Evolutionary conservation across 2,113 vertebrate genomes (phyloP), one percentile per base, ranked within the genome.

Genomic region (Oryzias curvinotus): DNA sequence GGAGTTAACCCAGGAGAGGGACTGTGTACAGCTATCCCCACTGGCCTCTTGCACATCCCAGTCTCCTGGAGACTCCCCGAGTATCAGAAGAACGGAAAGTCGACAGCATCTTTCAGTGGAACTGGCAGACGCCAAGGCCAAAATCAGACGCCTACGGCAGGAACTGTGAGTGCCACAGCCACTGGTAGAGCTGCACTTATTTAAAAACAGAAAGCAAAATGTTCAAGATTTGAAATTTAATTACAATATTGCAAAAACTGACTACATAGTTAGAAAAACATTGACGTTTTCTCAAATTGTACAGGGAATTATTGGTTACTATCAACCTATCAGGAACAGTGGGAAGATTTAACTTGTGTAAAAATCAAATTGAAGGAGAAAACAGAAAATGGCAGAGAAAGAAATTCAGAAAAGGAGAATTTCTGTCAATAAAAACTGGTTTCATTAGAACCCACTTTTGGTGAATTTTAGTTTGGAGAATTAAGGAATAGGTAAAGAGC

Each of bases 61-160:
- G 46, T 97, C 96, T 3, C 97, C 97, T 8, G 89, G 91, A 18
- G 94, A 95, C 44, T 98, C 96, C 46, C 95, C 96, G 19, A 95
- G 94, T 73, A 96, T 99, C 95, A 95, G 95, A 50, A 93, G 95
- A 77, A 98, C 96, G 0, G 97, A 99, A 78, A 99, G 96, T 87
- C 88, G 96, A 16, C 97, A 99, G 73, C 97, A 98, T 86, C 92
- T 99, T 47, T 96, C 96, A 0, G 97, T 99, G 73, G 97, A 99
- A 88, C 74, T 99, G 44, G 97, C 97, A 5, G 97, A 99, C 45
- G 96, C 96, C 83, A 99, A 99, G 83, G 97, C 97, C 68, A 96
- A 94, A 84, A 96, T 98, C 80, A 90, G 97, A 75, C 91, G 97
- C 54, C 93, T 99, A 41, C 93, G 97, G 26, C 97, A 99, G 81